These are phyloP conservation scores for Lithobates pipiens DNA, from an alignment of 2,797 vertebrate genomes.

Conservation along the genomic window DNA sequence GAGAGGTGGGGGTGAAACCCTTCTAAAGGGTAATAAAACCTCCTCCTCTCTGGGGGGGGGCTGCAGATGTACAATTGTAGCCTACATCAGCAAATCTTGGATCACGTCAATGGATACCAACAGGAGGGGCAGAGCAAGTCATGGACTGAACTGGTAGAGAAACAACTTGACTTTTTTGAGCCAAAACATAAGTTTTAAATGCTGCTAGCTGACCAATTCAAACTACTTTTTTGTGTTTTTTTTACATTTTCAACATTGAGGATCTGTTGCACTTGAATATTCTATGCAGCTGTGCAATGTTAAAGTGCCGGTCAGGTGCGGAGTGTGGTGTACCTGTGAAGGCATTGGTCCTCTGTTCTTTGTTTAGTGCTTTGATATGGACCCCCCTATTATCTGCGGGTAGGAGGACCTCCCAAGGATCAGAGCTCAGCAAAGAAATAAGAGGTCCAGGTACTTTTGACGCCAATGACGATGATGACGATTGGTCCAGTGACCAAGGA, in stretches of 20 bases:
- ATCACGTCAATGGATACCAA: neutral
- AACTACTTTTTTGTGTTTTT: too few relatives aligned
- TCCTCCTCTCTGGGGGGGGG: neutral
- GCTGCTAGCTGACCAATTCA: too few relatives aligned
- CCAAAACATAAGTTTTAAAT: too few relatives aligned
- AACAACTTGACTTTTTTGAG: too few relatives aligned
- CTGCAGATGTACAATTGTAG: neutral
- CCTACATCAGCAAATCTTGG: neutral
- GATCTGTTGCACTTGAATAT: too few relatives aligned
- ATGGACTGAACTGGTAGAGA: neutral
- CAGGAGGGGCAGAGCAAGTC: neutral
- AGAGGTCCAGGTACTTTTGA: neutral
- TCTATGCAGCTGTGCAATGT: neutral
- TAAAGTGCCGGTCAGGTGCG: neutral
- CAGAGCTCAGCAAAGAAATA: neutral
- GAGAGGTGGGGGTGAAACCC: neutral
- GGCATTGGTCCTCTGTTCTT: neutral
- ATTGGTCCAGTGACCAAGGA: neutral
- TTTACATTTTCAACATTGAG: too few relatives aligned
- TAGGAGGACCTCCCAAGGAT: neutral
- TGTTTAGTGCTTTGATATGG: neutral
- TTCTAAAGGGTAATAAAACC: slow-evolving; percentile 8
- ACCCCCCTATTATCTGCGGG: neutral
- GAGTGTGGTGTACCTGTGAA: neutral
- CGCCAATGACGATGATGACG: neutral